Conservation (phyloP, 2,113 vertebrate genomes). For the Aptenodytes patagonicus region DNA sequence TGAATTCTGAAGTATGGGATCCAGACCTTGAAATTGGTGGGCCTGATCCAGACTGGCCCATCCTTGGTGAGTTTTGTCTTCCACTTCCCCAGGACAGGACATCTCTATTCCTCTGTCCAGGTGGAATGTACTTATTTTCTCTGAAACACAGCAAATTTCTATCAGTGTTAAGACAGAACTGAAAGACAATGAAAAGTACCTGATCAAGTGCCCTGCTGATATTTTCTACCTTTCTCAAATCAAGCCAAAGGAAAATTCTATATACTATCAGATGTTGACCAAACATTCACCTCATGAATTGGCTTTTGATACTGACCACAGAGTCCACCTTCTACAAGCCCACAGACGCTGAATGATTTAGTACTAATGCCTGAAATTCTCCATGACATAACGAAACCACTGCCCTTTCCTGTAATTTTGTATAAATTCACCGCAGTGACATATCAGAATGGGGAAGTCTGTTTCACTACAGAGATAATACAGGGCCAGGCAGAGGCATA, state of each 20-base stretch:
- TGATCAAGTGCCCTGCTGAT: neutral
- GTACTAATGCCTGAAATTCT: neutral
- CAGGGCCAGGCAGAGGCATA: neutral
- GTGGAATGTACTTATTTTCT: constrained; percentile 97
- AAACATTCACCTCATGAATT: constrained; percentile 18
- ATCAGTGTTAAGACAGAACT: neutral
- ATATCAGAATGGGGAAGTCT: neutral
- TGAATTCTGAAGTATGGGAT: constrained; percentile 90
- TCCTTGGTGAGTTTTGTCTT: constrained; percentile 90
- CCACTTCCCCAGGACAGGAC: constrained; percentile 91
- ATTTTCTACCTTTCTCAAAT: neutral
- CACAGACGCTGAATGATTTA: neutral
- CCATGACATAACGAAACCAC: neutral
- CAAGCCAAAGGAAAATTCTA: neutral
- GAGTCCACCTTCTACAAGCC: neutral
- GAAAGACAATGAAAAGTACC: neutral
- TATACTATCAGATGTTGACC: neutral
- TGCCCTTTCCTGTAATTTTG: constrained; percentile 22
- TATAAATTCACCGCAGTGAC: neutral
- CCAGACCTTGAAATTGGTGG: constrained; percentile 84
- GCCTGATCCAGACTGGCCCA: constrained; percentile 85
- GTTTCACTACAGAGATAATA: neutral
- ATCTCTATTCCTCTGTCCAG: constrained; percentile 93
- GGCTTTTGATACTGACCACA: constrained; percentile 26
- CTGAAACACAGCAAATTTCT: constrained; percentile 71